Evolutionary conservation across 2,113 vertebrate genomes (phyloP), one percentile per base, ranked within the genome.

Genomic region (Chaetorhynchus papuensis): DNA sequence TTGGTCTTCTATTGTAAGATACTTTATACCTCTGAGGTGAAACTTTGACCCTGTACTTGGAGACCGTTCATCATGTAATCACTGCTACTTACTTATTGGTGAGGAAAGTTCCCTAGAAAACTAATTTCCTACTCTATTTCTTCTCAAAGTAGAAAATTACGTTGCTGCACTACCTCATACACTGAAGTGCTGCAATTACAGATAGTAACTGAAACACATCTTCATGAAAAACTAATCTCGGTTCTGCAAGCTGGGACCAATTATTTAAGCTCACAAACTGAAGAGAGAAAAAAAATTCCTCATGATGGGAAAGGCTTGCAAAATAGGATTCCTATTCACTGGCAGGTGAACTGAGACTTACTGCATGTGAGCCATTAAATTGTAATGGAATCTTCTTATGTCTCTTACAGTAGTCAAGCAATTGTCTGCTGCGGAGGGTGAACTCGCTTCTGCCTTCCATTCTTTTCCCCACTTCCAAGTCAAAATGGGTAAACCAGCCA

Each of bases 221-320:
- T 82, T 86, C 41, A 83, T 83, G 75, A 90, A 81, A 83, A 83
- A 66, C 86, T 85, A 72, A 85, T 96, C 66, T 90, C 54, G 57
- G 42, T 80, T 95, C 63, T 86, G 54, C 71, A 93, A 70, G 28
- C 53, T 92, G 45, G 6, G 66, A 39, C n/a, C 31, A 72, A 88
- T 69, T 92, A 80, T 53, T 97, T 92, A 88, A 86, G 35, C 23
- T 77, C 54, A 65, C n/a, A 53, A 57, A 47, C 19, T 93, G 63
- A 79, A 82, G 33, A 70, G 26, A 65, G n/a, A 4, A 7, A 66
- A 81, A 61, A 68, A 70, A 28, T 10, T 6, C 15, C 8, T 59
- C 17, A 17, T 75, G 44, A 33, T 69, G 41, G 30, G 27, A 72
- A 72, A 72, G 42, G 23, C 63, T 94, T 93, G 37, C 30, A 86